phyloP scores from a whole-genome alignment of 2,888 invertebrate genomes.

The Tetramorium bicarinatum region DNA sequence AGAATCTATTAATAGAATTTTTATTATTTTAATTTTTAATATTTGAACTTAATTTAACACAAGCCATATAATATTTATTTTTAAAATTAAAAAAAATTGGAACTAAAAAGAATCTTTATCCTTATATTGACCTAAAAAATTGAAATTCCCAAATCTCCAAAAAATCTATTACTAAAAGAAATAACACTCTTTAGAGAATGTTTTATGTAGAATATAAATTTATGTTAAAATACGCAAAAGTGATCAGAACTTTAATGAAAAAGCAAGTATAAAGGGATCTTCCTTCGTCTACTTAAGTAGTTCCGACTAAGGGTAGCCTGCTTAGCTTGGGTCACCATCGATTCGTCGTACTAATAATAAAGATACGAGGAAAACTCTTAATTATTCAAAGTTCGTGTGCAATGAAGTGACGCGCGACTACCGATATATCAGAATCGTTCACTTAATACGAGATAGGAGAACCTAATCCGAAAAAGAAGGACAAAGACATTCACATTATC shows the following conservation, averaged over 20 bases:
- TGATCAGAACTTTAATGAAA: background rate
- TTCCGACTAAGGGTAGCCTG: background rate
- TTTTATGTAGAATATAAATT: background rate
- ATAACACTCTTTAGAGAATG: background rate
- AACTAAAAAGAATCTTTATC: background rate
- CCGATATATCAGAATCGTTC: background rate
- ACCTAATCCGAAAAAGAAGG: background rate
- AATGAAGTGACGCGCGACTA: background rate
- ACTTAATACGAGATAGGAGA: background rate
- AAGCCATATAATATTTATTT: background rate
- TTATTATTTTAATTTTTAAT: background rate
- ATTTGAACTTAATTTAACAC: background rate
- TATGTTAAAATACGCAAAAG: background rate
- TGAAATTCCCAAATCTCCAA: background rate
- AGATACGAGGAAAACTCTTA: slow-evolving; percentile 2
- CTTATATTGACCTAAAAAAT: background rate
- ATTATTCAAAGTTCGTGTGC: slow-evolving; percentile 20
- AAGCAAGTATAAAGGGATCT: background rate
- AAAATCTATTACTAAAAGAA: background rate
- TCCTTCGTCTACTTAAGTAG: background rate
- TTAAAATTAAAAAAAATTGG: background rate
- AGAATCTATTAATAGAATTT: background rate
- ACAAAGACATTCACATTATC: background rate
- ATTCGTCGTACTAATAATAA: slow-evolving; percentile 35
- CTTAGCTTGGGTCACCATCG: slow-evolving; percentile 17